Conservation (phyloP, 2,797 vertebrate genomes). For the Tenualosa ilisha region DNA sequence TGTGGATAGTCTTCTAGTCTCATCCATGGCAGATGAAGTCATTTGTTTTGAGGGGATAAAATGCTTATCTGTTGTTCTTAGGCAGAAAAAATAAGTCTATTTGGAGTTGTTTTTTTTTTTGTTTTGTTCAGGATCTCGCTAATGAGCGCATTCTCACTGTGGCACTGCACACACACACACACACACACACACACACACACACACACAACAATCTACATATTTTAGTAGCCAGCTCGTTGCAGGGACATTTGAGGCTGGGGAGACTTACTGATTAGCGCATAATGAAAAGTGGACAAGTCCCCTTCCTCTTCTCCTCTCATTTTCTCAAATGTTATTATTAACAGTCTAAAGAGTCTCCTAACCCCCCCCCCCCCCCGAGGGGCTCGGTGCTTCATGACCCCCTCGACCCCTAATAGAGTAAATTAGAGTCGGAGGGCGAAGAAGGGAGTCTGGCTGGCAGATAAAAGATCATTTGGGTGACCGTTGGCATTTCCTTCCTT, state of each 20-base stretch:
- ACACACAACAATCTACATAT: neutral
- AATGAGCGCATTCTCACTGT: neutral
- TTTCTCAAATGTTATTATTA: neutral
- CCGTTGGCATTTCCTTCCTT: slow-evolving; percentile 6
- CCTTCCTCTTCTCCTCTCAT: neutral
- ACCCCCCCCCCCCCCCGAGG: neutral
- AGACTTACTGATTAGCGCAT: neutral
- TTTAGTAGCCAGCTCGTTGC: neutral
- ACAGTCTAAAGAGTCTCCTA: neutral
- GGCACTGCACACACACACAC: neutral
- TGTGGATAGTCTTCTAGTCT: neutral
- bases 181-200: slow-evolving; percentile 3
- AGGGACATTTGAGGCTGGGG: neutral
- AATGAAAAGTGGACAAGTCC: neutral
- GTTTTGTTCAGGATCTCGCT: neutral
- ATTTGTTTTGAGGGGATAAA: neutral
- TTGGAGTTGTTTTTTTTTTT: neutral
- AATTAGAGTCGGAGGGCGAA: neutral
- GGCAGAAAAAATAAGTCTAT: neutral
- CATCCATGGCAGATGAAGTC: neutral
- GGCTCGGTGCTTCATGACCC: neutral
- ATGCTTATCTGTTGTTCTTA: neutral
- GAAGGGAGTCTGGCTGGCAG: neutral
- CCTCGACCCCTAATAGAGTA: neutral
- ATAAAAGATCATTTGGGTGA: neutral